Percentiles rank a stretch among this genome's conserved stretches.
These are phyloP conservation scores for Lithosia quadra DNA, from an alignment of 2,888 invertebrate species.

Conservation along the genomic window DNA sequence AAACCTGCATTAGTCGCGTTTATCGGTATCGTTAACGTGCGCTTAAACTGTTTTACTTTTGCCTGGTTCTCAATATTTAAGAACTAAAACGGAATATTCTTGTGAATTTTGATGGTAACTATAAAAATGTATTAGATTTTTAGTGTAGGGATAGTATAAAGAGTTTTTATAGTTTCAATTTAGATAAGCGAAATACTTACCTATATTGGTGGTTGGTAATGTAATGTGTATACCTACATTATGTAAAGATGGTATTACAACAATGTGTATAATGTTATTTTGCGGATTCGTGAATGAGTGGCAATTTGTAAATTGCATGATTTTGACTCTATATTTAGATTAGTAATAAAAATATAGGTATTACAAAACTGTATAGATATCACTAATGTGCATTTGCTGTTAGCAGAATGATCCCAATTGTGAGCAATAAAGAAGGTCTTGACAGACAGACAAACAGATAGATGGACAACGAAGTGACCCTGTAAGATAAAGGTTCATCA, in stretches of 20 bases:
- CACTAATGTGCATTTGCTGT: too few relatives aligned
- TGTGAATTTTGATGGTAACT: not conserved
- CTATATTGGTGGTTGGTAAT: not conserved
- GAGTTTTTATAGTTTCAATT: not conserved
- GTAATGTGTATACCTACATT: not conserved
- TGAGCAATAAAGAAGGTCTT: not conserved
- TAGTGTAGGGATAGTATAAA: not conserved
- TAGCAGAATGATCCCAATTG: not conserved
- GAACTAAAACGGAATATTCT: not conserved
- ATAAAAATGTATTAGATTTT: not conserved
- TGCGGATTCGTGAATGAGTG: not conserved
- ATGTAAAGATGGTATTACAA: not conserved
- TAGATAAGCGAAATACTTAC: not conserved
- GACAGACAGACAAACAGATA: too few relatives aligned
- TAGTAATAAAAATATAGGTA: too few relatives aligned
- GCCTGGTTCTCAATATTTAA: conserved; percentile 56
- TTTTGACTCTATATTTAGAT: not conserved
- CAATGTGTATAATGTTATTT: not conserved
- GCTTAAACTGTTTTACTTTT: conserved; percentile 69
- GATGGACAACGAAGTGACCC: too few relatives aligned
- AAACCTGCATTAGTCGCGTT: conserved; percentile 75
- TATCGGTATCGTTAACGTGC: conserved; percentile 73
- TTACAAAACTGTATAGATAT: too few relatives aligned
- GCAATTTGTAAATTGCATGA: not conserved
- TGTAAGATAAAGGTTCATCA: too few relatives aligned